Evolutionary conservation across 2,797 vertebrate genomes (phyloP), one percentile per base, ranked within the genome.

Genomic region (Paratrypauchen microcephalus): DNA sequence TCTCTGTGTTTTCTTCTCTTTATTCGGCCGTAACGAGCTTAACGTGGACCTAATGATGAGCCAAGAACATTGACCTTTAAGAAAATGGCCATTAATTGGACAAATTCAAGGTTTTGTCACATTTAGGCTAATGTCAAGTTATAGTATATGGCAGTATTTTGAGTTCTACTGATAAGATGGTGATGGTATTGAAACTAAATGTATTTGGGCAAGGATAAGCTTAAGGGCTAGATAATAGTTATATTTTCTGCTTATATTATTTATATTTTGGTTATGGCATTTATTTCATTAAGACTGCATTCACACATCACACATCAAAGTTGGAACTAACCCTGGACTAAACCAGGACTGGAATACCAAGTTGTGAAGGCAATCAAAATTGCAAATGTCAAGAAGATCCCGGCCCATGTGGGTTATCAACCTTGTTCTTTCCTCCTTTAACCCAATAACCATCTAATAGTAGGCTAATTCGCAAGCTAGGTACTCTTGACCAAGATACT

Each of bases 41-140:
- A 72, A 77, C 75, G 72, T 45, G 61, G 57, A 70, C 50, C 77
- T 84, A 85, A 88, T 85, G 82, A 86, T 62, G 62, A 81, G 75
- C 66, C 15, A 15, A 65, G 74, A 23, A 41, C 59, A 28, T 4
- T 76, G 79, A 88, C 79, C 84, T 87, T 86, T 77, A 62, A 41
- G 56, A 71, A 75, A 62, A 79, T 21, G 1, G 58, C 65, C 60
- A 70, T 80, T 82, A 76, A 81, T 66, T 70, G 66, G 66, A 75
- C 74, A 75, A 68, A 76, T 69, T 13, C 26, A 26, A 69, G 8
- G 23, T 66, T 55, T 55, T 28, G 45, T 73, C 47, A 66, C 24
- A 6, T 61, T 64, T 15, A 41, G 11, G 36, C 13, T 47, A 36
- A 67, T n/a, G 56, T 60, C 72, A 63, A 19, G 21, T 18, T 62